phyloP scores from a whole-genome alignment of 2,113 vertebrate species.

The Mus pahari region DNA sequence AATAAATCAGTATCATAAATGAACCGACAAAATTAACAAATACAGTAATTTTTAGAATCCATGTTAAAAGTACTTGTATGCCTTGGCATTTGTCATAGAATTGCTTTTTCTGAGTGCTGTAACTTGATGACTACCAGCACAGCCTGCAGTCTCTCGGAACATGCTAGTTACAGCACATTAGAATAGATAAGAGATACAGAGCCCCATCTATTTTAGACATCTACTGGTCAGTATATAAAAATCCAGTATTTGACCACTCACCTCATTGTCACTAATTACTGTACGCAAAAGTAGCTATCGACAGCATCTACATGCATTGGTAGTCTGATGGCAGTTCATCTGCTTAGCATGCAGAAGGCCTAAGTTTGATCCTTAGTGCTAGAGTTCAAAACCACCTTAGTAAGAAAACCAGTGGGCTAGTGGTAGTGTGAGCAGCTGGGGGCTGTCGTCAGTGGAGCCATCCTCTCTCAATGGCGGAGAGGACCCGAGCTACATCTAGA shows the following conservation, averaged over 20 bases:
- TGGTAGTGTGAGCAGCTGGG: background rate
- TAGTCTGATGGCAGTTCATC: background rate
- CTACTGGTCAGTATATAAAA: background rate
- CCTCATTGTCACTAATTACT: background rate
- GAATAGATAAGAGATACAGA: background rate
- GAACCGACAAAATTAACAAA: constrained; percentile 48
- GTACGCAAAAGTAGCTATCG: background rate
- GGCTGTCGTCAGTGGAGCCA: background rate
- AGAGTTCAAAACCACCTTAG: background rate
- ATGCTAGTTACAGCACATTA: background rate
- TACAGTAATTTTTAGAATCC: constrained; percentile 8
- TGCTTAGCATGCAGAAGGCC: background rate
- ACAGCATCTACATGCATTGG: background rate
- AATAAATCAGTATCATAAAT: constrained; percentile 48
- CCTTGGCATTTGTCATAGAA: constrained; percentile 28
- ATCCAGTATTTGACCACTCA: background rate
- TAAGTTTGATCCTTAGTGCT: background rate
- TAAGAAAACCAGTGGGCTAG: background rate
- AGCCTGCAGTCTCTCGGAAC: background rate
- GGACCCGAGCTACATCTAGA: background rate
- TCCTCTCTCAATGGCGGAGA: background rate
- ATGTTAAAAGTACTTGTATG: background rate
- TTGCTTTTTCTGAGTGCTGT: background rate
- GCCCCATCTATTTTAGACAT: constrained; percentile 30
- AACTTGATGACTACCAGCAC: background rate